Evolutionary conservation across 2,113 vertebrate genomes (phyloP).

Genomic region (Euleptes europaea): DNA sequence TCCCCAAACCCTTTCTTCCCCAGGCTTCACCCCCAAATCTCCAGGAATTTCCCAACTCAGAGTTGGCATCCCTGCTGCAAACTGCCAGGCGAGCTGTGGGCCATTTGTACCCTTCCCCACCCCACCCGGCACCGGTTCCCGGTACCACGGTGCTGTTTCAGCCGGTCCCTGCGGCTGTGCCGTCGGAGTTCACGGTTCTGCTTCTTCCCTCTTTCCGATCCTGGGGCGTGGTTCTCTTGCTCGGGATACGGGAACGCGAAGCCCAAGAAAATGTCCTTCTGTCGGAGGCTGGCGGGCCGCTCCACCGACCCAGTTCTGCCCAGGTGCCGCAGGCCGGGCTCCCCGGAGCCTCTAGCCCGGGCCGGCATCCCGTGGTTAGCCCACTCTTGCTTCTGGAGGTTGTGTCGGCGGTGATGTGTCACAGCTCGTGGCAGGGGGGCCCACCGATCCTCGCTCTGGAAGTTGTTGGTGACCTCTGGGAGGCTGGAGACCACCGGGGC

Average conservation of each 20-base stretch:
- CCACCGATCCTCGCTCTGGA: conserved; percentile 73
- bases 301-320: conserved; percentile 73
- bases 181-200: conserved; percentile 80
- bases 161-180: conserved; percentile 79
- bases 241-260: conserved; percentile 66
- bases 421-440: conserved; percentile 41
- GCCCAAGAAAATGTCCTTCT: conserved; percentile 69
- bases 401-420: conserved; percentile 66
- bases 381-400: conserved; percentile 65
- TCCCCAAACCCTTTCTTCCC: too few species aligned
- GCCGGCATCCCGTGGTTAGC: conserved; percentile 48
- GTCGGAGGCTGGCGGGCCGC: conserved; percentile 69
- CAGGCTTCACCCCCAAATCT: too few species aligned
- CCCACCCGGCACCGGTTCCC: neutral
- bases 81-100: neutral
- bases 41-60: too few species aligned
- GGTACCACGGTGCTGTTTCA: conserved; percentile 74
- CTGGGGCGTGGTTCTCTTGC: conserved; percentile 76
- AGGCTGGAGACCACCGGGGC: conserved; percentile 40
- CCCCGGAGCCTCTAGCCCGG: conserved; percentile 44
- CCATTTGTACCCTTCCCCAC: neutral
- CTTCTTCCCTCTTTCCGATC: conserved; percentile 79
- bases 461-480: conserved; percentile 69
- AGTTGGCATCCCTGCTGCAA: too few species aligned
- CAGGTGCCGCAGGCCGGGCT: conserved; percentile 73